Conservation (phyloP, 2,113 vertebrate genomes). For the Charina bottae region DNA sequence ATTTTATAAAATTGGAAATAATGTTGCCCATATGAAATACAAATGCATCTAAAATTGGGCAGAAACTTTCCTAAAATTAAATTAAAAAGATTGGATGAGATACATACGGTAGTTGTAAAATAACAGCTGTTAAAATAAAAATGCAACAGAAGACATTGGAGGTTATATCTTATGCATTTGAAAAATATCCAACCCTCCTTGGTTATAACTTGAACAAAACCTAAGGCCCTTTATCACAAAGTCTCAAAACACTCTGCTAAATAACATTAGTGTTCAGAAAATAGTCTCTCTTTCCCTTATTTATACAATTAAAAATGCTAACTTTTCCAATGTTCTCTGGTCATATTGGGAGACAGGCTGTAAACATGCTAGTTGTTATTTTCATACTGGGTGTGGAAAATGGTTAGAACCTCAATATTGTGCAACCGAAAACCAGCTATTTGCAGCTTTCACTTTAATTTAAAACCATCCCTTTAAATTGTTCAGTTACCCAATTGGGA, state of each 20-base stretch:
- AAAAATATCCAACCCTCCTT: not conserved
- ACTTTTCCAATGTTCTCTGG: not conserved
- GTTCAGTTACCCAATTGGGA: not conserved
- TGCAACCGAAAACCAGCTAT: not conserved
- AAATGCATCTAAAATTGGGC: not conserved
- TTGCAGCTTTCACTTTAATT: slow-evolving; percentile 14
- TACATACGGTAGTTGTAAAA: not conserved
- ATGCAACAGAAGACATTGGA: not conserved
- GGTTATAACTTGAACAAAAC: not conserved
- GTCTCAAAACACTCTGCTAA: too few species aligned
- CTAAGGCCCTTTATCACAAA: not conserved
- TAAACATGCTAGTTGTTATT: not conserved
- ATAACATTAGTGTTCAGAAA: not conserved
- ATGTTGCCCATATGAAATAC: not conserved
- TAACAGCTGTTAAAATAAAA: not conserved
- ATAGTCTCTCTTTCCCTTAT: not conserved
- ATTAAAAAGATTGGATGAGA: not conserved
- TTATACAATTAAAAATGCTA: not conserved
- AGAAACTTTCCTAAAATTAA: not conserved
- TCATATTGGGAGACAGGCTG: not conserved
- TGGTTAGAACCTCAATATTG: not conserved
- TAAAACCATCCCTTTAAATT: slow-evolving; percentile 7
- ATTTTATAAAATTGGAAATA: not conserved
- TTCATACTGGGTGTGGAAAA: not conserved
- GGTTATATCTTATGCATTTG: not conserved